Conservation (phyloP, 2,888 invertebrate species). For the Strigamia maritima region DNA sequence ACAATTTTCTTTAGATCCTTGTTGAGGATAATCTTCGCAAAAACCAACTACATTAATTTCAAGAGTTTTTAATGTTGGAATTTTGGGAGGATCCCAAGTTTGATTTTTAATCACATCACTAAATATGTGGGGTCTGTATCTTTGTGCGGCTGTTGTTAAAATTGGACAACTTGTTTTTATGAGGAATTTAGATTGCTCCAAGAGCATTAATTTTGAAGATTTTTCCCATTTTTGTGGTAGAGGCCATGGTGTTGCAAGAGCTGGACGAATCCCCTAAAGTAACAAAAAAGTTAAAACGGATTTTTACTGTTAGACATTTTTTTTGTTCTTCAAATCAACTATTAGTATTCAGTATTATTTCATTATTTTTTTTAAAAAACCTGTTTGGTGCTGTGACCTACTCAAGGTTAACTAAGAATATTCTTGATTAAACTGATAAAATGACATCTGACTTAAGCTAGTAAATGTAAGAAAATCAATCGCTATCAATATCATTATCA, state of each 20-base stretch:
- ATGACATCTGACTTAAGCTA: background rate
- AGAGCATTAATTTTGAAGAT: background rate
- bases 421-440: too few relatives aligned
- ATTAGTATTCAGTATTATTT: background rate
- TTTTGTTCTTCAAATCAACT: background rate
- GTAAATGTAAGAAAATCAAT: background rate
- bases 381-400: background rate
- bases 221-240: conserved; percentile 39
- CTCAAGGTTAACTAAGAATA: background rate
- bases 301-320: background rate
- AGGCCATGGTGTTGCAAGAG: conserved; percentile 41
- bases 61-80: conserved; percentile 47
- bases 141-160: conserved; percentile 57
- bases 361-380: background rate
- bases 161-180: conserved; percentile 55
- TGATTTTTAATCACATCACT: background rate
- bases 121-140: conserved; percentile 46
- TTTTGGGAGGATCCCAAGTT: background rate
- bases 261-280: conserved; percentile 7
- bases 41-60: conserved; percentile 59
- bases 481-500: too few relatives aligned
- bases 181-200: conserved; percentile 37
- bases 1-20: conserved; percentile 75
- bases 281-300: background rate
- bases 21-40: conserved; percentile 66